Percentiles rank a stretch among this genome's conserved stretches.
Conservation (phyloP, 2,113 vertebrate genomes). For the Poeciliopsis prolifica region DNA sequence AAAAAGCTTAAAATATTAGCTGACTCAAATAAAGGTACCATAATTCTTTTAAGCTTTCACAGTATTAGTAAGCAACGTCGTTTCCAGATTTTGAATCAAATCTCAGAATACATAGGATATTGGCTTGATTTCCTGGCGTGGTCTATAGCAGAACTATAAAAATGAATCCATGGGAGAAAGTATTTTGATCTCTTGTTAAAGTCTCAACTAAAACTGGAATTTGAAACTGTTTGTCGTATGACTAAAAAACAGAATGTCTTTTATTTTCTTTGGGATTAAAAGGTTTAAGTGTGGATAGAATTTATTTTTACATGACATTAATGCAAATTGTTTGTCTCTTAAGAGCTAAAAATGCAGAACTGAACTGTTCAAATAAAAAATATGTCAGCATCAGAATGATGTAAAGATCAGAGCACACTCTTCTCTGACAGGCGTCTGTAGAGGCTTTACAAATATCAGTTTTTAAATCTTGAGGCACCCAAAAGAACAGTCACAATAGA, state of each 20-base stretch:
- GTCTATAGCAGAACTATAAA: constrained; percentile 25
- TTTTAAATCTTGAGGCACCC: constrained; percentile 16
- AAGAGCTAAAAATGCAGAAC: background rate
- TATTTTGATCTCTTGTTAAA: constrained; percentile 26
- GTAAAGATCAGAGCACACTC: constrained; percentile 2
- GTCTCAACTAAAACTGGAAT: constrained; percentile 5
- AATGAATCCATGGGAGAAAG: constrained; percentile 23
- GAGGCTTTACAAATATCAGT: constrained; percentile 22
- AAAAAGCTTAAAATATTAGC: constrained; percentile 31
- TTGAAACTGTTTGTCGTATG: constrained; percentile 9
- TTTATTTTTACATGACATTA: background rate
- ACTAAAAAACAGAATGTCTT: constrained; percentile 9
- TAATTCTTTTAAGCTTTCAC: constrained; percentile 13
- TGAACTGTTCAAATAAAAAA: background rate
- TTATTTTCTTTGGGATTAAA: constrained; percentile 3
- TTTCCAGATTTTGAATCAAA: constrained; percentile 11
- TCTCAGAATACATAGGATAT: constrained; percentile 36
- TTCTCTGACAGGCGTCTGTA: constrained; percentile 18
- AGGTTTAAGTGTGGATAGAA: background rate
- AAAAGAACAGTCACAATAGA: constrained; percentile 12
- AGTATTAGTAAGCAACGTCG: background rate
- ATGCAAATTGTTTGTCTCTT: background rate
- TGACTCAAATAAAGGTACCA: constrained; percentile 25
- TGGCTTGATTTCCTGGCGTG: constrained; percentile 43
- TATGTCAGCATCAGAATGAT: background rate